These are phyloP conservation scores for Eulimnadia texana DNA, from an alignment of 1,140 invertebrate species.

Conservation along the genomic window DNA sequence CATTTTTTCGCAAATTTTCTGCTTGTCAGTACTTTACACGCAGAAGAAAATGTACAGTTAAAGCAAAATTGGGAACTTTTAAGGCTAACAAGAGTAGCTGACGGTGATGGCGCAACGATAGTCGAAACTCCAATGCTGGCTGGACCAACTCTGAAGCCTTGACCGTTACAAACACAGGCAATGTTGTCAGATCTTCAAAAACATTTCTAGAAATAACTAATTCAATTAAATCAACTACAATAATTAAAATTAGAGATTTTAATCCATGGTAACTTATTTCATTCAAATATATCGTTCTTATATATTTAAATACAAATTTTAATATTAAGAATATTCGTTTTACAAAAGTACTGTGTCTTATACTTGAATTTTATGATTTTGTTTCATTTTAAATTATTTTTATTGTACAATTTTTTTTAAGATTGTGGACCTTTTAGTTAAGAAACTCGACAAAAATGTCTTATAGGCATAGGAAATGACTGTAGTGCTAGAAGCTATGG, in stretches of 20 bases:
- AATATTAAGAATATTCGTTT: background rate
- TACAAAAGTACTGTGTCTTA: too few species aligned
- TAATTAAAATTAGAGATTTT: background rate
- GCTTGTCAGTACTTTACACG: background rate
- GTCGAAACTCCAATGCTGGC: background rate
- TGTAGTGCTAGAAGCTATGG: too few species aligned
- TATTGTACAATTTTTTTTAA: too few species aligned
- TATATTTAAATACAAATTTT: background rate
- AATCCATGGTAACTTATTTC: conserved; percentile 1
- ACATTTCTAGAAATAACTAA: background rate
- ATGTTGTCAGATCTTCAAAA: background rate
- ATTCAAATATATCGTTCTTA: background rate
- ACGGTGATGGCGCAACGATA: background rate
- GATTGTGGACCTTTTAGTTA: too few species aligned
- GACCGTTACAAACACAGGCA: background rate
- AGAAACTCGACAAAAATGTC: too few species aligned
- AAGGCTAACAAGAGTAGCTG: too few species aligned
- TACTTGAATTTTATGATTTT: too few species aligned
- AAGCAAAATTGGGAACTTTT: background rate
- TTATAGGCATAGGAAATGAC: too few species aligned
- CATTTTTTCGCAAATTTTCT: too few species aligned
- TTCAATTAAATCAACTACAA: background rate
- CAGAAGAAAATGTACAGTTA: background rate
- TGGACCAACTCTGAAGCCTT: background rate
- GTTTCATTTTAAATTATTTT: too few species aligned